phyloP scores from a whole-genome alignment of 2,888 invertebrate genomes.

The Acronicta leporina region DNA sequence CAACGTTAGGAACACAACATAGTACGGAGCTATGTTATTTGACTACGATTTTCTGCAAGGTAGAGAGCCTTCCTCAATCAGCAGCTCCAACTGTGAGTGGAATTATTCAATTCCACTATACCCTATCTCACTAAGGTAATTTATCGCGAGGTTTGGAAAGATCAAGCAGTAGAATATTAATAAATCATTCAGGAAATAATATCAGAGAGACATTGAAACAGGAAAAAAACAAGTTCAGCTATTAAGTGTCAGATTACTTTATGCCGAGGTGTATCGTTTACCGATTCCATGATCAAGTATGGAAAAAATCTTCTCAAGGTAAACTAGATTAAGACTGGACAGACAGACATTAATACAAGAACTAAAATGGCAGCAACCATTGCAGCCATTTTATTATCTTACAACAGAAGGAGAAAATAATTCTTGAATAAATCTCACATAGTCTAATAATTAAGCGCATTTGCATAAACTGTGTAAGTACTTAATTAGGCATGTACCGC shows the following conservation, averaged over 20 bases:
- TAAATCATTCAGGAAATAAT: background rate
- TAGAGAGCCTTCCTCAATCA: too few species aligned
- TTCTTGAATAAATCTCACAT: slow-evolving; percentile 12
- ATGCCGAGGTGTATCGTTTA: background rate
- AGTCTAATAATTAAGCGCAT: slow-evolving; percentile 15
- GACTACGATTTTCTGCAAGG: too few species aligned
- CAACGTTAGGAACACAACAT: too few species aligned
- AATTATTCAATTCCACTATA: too few species aligned
- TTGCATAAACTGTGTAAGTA: slow-evolving; percentile 16
- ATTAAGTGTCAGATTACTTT: background rate
- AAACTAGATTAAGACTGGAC: slow-evolving; percentile 13
- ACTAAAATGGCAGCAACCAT: background rate
- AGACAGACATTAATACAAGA: slow-evolving; percentile 1
- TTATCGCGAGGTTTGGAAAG: too few species aligned
- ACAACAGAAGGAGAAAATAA: slow-evolving; percentile 20
- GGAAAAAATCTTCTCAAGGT: slow-evolving; percentile 21
- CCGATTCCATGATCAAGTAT: slow-evolving; percentile 2
- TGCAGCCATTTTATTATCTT: background rate
- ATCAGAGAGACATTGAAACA: background rate
- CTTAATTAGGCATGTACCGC: background rate
- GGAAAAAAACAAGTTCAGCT: background rate
- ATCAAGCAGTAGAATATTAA: too few species aligned
- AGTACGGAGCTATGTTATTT: too few species aligned
- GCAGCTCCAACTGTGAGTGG: too few species aligned
- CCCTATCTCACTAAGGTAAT: too few species aligned